Percentiles rank a stretch among this genome's conserved stretches.
Conservation (phyloP, 1,140 invertebrate genomes). For the Harpegnathos saltator region DNA sequence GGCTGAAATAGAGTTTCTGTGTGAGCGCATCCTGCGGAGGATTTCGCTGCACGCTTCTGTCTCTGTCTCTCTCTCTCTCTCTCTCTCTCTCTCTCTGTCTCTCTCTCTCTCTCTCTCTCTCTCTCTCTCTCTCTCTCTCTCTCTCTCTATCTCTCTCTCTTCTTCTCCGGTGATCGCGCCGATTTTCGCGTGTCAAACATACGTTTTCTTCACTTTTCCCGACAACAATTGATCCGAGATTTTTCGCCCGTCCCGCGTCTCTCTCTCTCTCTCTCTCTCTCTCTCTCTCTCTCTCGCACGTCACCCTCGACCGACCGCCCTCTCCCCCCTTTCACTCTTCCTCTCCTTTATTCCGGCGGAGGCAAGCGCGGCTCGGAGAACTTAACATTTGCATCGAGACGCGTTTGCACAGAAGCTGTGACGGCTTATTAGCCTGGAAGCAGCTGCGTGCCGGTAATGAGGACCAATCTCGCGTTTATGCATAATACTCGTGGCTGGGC, state of each 20-base stretch:
- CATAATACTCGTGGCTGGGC: constrained; percentile 75
- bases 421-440: constrained; percentile 84
- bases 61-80: too few species aligned
- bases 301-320: constrained; percentile 1
- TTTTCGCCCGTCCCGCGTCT: not conserved
- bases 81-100: too few species aligned
- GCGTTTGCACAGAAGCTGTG: constrained; percentile 83
- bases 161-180: not conserved
- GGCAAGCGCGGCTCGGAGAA: constrained; percentile 24
- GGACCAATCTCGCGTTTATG: constrained; percentile 79
- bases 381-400: constrained; percentile 70
- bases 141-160: too few species aligned
- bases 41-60: not conserved
- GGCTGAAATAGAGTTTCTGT: not conserved
- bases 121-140: too few species aligned
- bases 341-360: constrained; percentile 8
- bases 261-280: not conserved
- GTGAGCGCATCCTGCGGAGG: not conserved
- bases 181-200: not conserved
- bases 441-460: constrained; percentile 85
- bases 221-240: constrained; percentile 15
- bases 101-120: too few species aligned
- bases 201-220: not conserved
- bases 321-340: too few species aligned
- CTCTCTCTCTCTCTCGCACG: constrained; percentile 24